Conservation (phyloP, 1,140 invertebrate genomes). For the Ectropis grisescens region DNA sequence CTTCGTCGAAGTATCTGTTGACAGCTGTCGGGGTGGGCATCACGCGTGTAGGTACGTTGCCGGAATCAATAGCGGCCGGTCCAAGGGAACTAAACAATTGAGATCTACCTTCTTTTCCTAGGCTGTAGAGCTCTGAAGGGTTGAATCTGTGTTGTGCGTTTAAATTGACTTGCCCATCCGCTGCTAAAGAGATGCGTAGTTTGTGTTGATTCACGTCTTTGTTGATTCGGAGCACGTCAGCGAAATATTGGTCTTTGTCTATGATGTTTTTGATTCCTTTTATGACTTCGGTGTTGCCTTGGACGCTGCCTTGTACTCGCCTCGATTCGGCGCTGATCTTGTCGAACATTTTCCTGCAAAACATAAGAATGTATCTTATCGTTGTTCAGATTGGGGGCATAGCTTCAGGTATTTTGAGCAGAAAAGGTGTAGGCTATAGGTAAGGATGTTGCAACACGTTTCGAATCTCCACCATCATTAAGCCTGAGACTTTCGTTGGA, state of each 20-base stretch:
- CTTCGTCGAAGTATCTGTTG: constrained; percentile 16
- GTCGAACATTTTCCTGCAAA: constrained; percentile 57
- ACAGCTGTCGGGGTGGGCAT: constrained; percentile 20
- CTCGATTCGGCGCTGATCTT: constrained; percentile 55
- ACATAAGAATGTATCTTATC: constrained; percentile 1
- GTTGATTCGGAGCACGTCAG: constrained; percentile 50
- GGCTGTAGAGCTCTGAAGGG: constrained; percentile 36
- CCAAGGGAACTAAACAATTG: constrained; percentile 40
- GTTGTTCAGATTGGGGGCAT: no score
- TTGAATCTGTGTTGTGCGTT: constrained; percentile 51
- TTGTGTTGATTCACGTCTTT: constrained; percentile 55
- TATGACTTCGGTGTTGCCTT: constrained; percentile 61
- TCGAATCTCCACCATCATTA: no score
- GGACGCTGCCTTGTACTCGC: constrained; percentile 36
- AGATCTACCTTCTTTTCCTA: constrained; percentile 29
- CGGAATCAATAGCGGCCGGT: constrained; percentile 19
- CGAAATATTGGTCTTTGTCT: constrained; percentile 58
- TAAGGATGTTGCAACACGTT: no score
- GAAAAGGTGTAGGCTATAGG: no score
- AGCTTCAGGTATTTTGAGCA: no score
- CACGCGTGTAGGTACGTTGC: constrained; percentile 37
- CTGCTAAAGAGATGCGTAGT: constrained; percentile 52
- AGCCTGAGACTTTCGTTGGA: no score
- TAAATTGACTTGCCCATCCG: constrained; percentile 53
- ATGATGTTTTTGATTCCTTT: constrained; percentile 46